Base-by-base conservation (phyloP, 2,797 vertebrate genomes). In the Lagodon rhomboides region DNA sequence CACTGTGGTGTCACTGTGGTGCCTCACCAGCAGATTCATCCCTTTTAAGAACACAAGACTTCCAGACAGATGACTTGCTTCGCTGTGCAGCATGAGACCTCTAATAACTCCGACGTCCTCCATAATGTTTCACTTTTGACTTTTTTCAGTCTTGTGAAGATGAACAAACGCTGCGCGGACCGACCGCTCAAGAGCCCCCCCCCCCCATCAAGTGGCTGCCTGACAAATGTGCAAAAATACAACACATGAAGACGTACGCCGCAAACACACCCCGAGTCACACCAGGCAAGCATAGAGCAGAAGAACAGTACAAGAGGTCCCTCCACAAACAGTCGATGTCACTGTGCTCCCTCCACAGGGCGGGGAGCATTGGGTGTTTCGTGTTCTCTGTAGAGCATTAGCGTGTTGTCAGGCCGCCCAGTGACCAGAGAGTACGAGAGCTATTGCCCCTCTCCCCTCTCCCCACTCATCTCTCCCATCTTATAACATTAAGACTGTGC, bases 401-500 rank as follows among this genome's bases (percentile, higher is more conserved):
- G 72, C 15, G 73, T 80, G 77, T 75, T 80, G 80, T 84, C 22
- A 63, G 80, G 74, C 86, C 86, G 77, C 86, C 87, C 87, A 78
- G 76, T 91, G 90, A 84, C 86, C 89, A 87, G 63, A 71, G 83
- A 85, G 81, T 55, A 67, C 47, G 20, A 80, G 78, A 66, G 78
- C 89, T 80, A 79, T 82, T 83, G 86, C 84, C 86, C 85, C 82
- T 82, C 83, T 87, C 80, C 73, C 74, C 71, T 85, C 78, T 83
- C 85, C 74, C 62, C 79, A 85, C 86, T 86, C 91, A 90, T 91
- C 91, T 88, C 84, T 90, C 86, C 88, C 85, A 91, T 92, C 90
- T 93, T 87, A 84, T 88, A 93, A 90, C 90, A 91, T 91, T 87
- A 93, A 93, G 91, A 91, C 91, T 92, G 88, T 87, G 88, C 83